Conservation (phyloP, 2,113 vertebrate species). For the Centropristis striata region DNA sequence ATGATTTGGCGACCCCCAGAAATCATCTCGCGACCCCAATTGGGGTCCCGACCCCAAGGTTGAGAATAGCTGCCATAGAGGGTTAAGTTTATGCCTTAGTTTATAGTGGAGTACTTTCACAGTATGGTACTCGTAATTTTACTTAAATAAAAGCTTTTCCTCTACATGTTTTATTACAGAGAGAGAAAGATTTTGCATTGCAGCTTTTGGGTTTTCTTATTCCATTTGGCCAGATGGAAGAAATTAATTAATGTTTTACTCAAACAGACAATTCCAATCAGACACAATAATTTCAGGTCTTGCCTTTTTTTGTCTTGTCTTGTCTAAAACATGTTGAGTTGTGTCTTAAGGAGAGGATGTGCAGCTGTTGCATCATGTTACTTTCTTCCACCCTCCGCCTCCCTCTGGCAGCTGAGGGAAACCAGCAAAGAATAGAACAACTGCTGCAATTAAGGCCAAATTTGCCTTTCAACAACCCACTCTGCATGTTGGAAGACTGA, state of each 20-base stretch:
- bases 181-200: neutral
- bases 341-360: neutral
- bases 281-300: neutral
- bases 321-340: neutral
- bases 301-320: neutral
- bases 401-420: constrained; percentile 51
- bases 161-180: neutral
- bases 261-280: neutral
- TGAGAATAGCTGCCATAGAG: no score
- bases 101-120: no score
- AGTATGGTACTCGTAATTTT: no score
- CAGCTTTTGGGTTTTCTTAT: neutral
- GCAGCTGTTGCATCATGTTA: constrained; percentile 60
- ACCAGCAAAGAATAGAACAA: constrained; percentile 48
- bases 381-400: constrained; percentile 49
- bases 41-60: no score
- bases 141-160: neutral
- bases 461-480: constrained; percentile 74
- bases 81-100: no score
- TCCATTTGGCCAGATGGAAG: neutral
- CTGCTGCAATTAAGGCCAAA: constrained; percentile 69
- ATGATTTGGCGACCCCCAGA: no score
- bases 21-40: no score
- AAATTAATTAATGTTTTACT: neutral
- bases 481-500: constrained; percentile 73